Evolutionary conservation across 2,797 vertebrate species (phyloP).

Genomic region (Paguma larvata): DNA sequence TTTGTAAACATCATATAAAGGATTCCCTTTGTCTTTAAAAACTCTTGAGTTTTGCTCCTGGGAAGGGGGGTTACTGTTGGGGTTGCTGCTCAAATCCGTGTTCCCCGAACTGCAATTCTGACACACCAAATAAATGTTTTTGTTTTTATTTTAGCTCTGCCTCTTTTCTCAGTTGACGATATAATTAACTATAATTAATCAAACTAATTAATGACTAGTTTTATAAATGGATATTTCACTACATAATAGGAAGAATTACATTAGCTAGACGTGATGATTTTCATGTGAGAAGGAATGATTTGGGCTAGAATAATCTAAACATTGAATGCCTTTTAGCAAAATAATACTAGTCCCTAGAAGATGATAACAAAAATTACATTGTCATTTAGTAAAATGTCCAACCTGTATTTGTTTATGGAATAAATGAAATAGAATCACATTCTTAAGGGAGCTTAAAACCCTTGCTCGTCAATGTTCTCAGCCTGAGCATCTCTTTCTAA

Average conservation of each 20-base stretch:
- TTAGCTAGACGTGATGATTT: not conserved
- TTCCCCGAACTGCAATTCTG: not conserved
- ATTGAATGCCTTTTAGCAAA: not conserved
- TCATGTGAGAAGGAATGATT: not conserved
- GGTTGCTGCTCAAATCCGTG: not conserved
- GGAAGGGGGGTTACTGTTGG: not conserved
- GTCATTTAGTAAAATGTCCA: not conserved
- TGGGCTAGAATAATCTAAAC: not conserved
- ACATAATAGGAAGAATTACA: not conserved
- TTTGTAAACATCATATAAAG: not conserved
- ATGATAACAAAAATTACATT: not conserved
- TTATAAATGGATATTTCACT: not conserved
- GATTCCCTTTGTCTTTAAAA: not conserved
- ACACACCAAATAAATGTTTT: not conserved
- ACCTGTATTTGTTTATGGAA: not conserved
- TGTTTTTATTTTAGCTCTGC: not conserved
- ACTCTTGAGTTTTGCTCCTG: not conserved
- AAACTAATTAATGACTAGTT: not conserved
- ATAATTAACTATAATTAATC: not conserved
- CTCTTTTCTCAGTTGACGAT: not conserved
- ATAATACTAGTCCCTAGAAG: not conserved
- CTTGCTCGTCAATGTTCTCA: rapidly evolving
- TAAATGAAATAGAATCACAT: not conserved
- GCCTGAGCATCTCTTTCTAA: rapidly evolving
- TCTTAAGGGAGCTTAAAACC: not conserved